A percentile compares a stretch with the other conserved stretches of the same genome.
phyloP scores from a whole-genome alignment of 1,140 invertebrate species.

The Spodoptera litura region DNA sequence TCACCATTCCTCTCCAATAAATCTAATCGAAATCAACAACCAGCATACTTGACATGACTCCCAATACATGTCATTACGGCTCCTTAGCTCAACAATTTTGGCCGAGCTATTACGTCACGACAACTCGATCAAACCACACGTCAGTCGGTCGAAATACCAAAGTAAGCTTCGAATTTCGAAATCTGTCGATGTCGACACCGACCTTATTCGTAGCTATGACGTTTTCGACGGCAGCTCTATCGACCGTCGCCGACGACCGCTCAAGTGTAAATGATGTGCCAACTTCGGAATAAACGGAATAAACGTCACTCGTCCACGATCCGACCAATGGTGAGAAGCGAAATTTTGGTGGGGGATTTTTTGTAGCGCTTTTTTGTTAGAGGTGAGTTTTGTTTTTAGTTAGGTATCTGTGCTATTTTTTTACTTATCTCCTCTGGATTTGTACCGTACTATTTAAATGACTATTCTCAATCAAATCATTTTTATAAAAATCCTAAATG shows the following conservation, averaged over 20 bases:
- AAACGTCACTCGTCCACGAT: constrained; percentile 51
- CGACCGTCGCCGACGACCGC: constrained; percentile 22
- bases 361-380: not conserved
- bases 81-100: not conserved
- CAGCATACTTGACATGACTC: not conserved
- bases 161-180: constrained; percentile 52
- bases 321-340: constrained; percentile 7
- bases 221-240: constrained; percentile 35
- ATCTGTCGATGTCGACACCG: constrained; percentile 40
- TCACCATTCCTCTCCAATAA: too few species aligned
- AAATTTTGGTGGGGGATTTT: not conserved
- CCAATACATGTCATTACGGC: constrained; percentile 9
- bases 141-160: constrained; percentile 49
- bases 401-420: too few species aligned
- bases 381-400: too few species aligned
- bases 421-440: too few species aligned
- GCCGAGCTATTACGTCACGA: constrained; percentile 46
- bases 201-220: constrained; percentile 47
- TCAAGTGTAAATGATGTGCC: constrained; percentile 63
- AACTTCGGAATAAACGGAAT: constrained; percentile 52
- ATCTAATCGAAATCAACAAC: too few species aligned
- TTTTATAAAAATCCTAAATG: too few species aligned
- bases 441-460: too few species aligned
- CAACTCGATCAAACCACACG: constrained; percentile 44
- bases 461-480: too few species aligned